Base-by-base conservation (phyloP, 2,113 vertebrate species). In the Dipodomys spectabilis region DNA sequence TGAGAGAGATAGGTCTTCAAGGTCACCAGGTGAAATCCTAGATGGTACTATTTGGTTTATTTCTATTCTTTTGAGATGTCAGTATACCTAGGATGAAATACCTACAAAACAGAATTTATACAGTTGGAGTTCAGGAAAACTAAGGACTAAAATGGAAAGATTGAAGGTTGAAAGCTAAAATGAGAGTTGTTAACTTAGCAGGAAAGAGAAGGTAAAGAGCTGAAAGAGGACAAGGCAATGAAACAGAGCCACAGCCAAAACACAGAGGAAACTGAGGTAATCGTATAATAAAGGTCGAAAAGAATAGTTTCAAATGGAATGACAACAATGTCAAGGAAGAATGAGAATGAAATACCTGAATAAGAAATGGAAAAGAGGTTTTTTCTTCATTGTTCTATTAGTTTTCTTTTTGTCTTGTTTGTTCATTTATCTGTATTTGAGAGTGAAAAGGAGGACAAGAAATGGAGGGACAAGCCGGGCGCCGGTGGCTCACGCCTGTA, bases 101-200 rank as follows among this genome's bases (percentile, higher is more conserved):
- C 2, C 27, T 83, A 80, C 75, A 77, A 82, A 95, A 62, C 35
- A 88, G 64, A 89, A 85, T 53, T 86, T 6, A 92, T 5, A 87
- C 2, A 95, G 15, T 7, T 86, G 45, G 15, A 82, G 53, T 25
- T 68, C 65, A 73, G 45, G 64, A 78, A 85, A 85, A 90, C 28
- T 44, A 93, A 57, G 39, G n/a, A 90, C 19, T 92, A 30, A 79
- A 90, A 83, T n/a, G n/a, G n/a, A n/a, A n/a, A n/a, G n/a, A n/a
- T n/a, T n/a, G n/a, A n/a, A n/a, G n/a, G n/a, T 28, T 62, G 32
- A 87, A 84, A 83, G 62, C 44, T n/a, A 77, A 90, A 91, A 80
- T 67, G 44, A 78, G 35, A 93, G 18, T 25, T 22, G 32, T 75
- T 82, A 75, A 15, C 9, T 77, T 86, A 82, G 22, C 16, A 78